These are phyloP conservation scores for Daboia siamensis DNA, from an alignment of 2,113 vertebrate species.

Conservation along the genomic window DNA sequence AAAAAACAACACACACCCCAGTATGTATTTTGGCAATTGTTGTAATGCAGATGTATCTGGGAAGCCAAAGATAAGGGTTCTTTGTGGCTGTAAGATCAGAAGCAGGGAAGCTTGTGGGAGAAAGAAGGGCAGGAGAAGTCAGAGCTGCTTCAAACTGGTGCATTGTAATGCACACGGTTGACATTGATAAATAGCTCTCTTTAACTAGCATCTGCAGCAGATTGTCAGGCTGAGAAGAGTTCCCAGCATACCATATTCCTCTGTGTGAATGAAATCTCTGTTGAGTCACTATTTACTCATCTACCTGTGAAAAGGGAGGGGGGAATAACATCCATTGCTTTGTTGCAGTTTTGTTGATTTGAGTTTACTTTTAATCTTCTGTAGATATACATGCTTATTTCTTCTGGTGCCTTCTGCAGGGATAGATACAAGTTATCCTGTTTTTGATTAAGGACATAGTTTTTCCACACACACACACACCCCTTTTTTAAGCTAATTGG, in stretches of 20 bases:
- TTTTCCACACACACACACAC: too few species aligned
- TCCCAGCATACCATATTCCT: constrained; percentile 48
- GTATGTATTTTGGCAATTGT: constrained; percentile 31
- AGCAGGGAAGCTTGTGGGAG: constrained; percentile 7
- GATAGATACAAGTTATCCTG: constrained; percentile 26
- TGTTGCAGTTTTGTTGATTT: constrained; percentile 39
- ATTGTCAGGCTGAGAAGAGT: constrained; percentile 40
- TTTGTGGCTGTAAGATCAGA: constrained; percentile 50
- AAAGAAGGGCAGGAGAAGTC: constrained; percentile 33
- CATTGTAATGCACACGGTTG: constrained; percentile 40
- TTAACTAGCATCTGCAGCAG: constrained; percentile 40
- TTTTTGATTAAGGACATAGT: constrained; percentile 40
- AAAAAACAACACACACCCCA: background rate
- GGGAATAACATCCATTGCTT: constrained; percentile 48
- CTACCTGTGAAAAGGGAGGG: constrained; percentile 40
- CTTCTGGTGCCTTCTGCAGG: constrained; percentile 16
- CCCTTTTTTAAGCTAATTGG: background rate
- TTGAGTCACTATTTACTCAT: constrained; percentile 44
- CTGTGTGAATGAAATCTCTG: constrained; percentile 51
- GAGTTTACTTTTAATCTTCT: constrained; percentile 29
- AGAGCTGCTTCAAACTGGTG: constrained; percentile 23
- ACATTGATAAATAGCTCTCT: constrained; percentile 60
- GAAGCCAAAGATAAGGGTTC: constrained; percentile 45
- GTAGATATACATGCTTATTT: background rate
- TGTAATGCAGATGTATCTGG: constrained; percentile 36